These are phyloP conservation scores for Chaetodon auriga DNA, from an alignment of 2,113 vertebrate genomes.

Conservation along the genomic window DNA sequence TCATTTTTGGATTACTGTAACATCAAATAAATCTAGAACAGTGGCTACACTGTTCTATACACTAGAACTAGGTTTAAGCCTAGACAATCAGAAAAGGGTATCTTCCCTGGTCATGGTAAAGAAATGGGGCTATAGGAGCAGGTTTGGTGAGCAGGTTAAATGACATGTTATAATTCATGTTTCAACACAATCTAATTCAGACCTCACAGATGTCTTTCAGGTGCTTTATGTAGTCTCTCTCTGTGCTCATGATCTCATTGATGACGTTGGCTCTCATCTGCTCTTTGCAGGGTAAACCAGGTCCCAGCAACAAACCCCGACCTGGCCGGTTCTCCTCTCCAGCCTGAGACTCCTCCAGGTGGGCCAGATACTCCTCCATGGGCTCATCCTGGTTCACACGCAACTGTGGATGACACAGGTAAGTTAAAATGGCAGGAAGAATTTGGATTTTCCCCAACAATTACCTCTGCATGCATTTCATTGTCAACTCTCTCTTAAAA, in stretches of 20 bases:
- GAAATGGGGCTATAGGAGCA: background rate
- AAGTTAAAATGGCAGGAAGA: background rate
- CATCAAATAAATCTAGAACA: background rate
- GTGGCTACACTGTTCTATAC: background rate
- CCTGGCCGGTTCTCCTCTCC: conserved; percentile 79
- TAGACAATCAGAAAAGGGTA: background rate
- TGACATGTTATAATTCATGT: too few species aligned
- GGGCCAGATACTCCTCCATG: conserved; percentile 87
- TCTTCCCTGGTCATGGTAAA: background rate
- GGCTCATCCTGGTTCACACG: conserved; percentile 98
- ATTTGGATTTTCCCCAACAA: background rate
- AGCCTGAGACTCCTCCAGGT: conserved; percentile 82
- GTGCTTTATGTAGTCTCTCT: conserved; percentile 97
- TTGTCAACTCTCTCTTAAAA: background rate
- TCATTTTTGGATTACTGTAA: background rate
- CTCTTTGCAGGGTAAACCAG: conserved; percentile 91
- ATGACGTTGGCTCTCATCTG: conserved; percentile 98
- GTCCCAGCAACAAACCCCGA: conserved; percentile 80
- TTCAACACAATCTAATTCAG: conserved; percentile 42
- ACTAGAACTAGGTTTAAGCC: background rate
- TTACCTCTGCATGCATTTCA: background rate
- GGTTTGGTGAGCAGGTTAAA: background rate
- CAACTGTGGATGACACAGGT: conserved; percentile 81
- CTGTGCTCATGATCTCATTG: conserved; percentile 97
- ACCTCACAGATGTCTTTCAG: conserved; percentile 99